These are phyloP conservation scores for Pogonocichla stellata DNA, from an alignment of 2,113 vertebrate genomes.

Conservation along the genomic window DNA sequence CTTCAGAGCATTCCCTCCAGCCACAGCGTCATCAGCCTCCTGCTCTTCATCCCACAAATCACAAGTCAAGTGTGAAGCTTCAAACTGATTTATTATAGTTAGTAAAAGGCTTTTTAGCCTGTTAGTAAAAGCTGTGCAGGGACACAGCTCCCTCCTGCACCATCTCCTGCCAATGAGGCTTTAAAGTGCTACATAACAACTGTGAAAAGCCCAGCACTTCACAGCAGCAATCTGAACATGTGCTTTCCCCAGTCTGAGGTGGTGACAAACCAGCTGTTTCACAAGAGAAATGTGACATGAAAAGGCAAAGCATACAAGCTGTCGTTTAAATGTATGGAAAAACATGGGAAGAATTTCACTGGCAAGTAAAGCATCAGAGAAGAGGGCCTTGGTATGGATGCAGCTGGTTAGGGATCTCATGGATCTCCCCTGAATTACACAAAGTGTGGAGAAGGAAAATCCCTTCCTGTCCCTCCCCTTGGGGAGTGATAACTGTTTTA, in stretches of 20 bases:
- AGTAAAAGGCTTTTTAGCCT: neutral
- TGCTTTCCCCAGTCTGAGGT: neutral
- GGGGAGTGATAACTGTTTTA: neutral
- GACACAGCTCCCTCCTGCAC: neutral
- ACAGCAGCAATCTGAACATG: neutral
- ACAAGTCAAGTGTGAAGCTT: neutral
- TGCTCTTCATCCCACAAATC: neutral
- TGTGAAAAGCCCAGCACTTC: neutral
- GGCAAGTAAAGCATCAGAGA: neutral
- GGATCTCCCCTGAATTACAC: neutral
- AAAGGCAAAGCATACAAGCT: neutral
- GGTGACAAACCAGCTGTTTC: neutral
- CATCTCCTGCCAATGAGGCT: neutral
- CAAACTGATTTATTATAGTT: neutral
- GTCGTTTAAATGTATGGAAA: neutral
- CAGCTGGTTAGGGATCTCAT: neutral
- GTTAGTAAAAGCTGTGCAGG: neutral
- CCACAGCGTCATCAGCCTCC: neutral
- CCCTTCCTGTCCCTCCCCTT: neutral
- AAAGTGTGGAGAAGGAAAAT: neutral
- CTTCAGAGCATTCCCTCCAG: neutral
- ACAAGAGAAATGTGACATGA: neutral
- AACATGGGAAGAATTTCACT: neutral
- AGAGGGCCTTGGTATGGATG: neutral
- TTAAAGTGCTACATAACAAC: neutral